Evolutionary conservation across 1,140 invertebrate genomes (phyloP), one percentile per base, ranked within the genome.

Genomic region (Drosophila malerkotliana): DNA sequence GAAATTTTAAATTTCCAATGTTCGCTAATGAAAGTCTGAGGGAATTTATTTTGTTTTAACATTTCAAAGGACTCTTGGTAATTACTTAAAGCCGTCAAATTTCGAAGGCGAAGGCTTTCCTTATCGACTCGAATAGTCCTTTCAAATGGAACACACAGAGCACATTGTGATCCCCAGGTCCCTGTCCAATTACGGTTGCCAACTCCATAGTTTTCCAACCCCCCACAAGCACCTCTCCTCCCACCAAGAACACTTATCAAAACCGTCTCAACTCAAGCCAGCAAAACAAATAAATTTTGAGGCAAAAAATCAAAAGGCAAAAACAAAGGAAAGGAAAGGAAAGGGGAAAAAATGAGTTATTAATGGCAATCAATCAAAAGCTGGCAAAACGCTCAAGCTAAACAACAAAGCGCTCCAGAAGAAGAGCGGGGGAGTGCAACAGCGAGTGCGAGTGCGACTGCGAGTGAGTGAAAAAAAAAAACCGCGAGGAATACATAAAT

Each of bases 301-400:
- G 51, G 61, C 21, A 56, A 69, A 10, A 24, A 72, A 60, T 44
- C 41, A 15, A 47, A 28, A 47, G 52, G 32, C 26, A 57, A 57
- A 68, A 71, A 71, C 66, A 69, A 69, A 57, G 66, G 51, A 53
- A 49, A 71, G 66, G 51, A 34, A 69, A 10, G 63, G 45, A 21
- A 21, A 21, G 49, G 49, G 34, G 21, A 71, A 69, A 72, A 80
- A 88, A 88, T 88, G 83, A 88, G 79, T 88, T 88, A 88, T 88
- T 88, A 88, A 88, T 88, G 75, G 83, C 79, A 88, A 88, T 88
- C 83, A 88, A 88, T 88, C 83, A 87, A 78, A 79, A 64, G 57
- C 63, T 63, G 60, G 74, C 74, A 75, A 85, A 84, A 71, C 60
- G 69, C 52, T 68, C 73, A 63, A 80, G 66, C 60, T 37, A 66